Percentiles rank a stretch among this genome's conserved stretches.
phyloP scores from a whole-genome alignment of 2,113 vertebrate genomes.

The Myotis brandtii region DNA sequence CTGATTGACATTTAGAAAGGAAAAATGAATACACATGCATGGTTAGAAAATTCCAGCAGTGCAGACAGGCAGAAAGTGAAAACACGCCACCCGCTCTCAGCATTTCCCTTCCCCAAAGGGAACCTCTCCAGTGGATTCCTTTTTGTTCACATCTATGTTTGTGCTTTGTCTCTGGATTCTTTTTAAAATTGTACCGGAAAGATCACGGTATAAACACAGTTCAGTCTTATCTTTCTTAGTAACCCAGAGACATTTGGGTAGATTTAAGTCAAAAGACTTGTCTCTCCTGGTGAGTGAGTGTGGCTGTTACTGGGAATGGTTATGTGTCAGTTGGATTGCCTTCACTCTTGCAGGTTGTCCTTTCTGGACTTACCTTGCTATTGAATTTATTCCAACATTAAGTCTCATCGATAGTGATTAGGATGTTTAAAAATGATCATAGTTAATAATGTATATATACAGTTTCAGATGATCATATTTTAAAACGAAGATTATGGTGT shows the following conservation, averaged over 20 bases:
- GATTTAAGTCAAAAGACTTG: not conserved
- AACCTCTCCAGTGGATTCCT: not conserved
- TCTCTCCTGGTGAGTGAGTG: not conserved
- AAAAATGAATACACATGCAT: not conserved
- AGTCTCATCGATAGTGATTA: not conserved
- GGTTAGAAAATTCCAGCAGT: not conserved
- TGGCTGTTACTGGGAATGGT: fast-evolving
- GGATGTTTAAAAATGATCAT: not conserved
- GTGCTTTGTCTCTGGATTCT: not conserved
- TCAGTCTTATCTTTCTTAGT: not conserved
- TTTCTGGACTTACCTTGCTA: not conserved
- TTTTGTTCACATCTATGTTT: not conserved
- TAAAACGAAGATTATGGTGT: not conserved
- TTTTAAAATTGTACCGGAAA: not conserved
- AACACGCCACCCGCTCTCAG: fast-evolving
- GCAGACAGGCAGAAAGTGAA: not conserved
- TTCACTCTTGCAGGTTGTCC: not conserved
- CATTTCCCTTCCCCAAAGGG: not conserved
- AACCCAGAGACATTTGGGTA: not conserved
- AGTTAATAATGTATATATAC: not conserved
- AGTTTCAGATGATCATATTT: not conserved
- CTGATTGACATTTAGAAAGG: not conserved
- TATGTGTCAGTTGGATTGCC: not conserved
- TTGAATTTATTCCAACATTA: not conserved
- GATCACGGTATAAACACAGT: not conserved